Base-by-base conservation (phyloP, 2,797 vertebrate genomes). In the Chelon labrosus region DNA sequence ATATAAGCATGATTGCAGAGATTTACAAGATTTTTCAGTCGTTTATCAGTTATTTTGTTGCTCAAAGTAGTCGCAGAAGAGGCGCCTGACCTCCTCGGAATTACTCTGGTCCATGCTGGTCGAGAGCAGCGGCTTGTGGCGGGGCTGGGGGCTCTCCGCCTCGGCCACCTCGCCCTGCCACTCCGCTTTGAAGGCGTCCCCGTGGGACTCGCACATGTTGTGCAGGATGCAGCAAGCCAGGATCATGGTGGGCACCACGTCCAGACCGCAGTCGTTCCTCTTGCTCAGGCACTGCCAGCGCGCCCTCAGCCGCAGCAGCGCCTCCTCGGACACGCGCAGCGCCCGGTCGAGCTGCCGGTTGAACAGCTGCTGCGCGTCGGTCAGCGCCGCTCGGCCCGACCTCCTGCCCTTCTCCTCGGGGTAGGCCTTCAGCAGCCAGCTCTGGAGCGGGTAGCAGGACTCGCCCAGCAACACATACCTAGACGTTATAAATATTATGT, bases 201-300 rank as follows among this genome's bases (percentile, higher is more conserved):
- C 89, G 0, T 90, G 89, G 17, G 85, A 73, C 88, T 95, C 92
- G 0, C 91, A 94, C 39, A 94, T 69, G 58, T 96, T 95, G 84
- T 95, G 94, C 52, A 93, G 90, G 12, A 94, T 91, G 67, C 95
- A 94, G 85, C 94, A 96, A 2, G 92, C 89, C 7, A 93, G 81
- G 47, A 93, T 87, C 87, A 95, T 93, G 19, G 92, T 93, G 39
- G 94, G 92, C 37, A 94, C 85, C 70, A 95, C 93, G 0, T 94
- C 91, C 65, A 96, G 87, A 0, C 92, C 92, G 1, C 89, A 93
- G 86, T 95, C 92, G 12, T 94, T 95, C 77, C 93, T 87, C 68
- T 95, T 96, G 52, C 91, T 90, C 49, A 96, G 91, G 68, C 92
- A 95, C 82, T 92, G 89, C 95, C 93, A 95, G 63, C 94, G 93